Evolutionary conservation across 2,113 vertebrate genomes (phyloP), one percentile per base, ranked within the genome.

Genomic region (Myotis brandtii): DNA sequence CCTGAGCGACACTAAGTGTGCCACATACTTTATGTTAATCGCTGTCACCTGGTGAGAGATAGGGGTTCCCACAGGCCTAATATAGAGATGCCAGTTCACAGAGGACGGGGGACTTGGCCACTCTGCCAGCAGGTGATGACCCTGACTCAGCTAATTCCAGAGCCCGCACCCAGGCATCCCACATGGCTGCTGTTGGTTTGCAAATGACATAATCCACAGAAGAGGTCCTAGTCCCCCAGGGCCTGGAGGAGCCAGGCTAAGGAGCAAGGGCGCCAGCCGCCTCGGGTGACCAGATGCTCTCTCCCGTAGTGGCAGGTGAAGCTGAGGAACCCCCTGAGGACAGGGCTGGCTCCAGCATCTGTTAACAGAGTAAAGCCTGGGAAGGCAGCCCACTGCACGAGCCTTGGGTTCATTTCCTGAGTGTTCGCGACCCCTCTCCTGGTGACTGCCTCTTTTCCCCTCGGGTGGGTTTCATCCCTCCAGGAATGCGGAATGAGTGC

Each of bases 241-340:
- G 66, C 30, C 48, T 30, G 54, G 37, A n/a, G 67, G 18, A 67
- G 59, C 84, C 27, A 6, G 76, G 20, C 30, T 3, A 48, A 32
- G 54, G 34, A 14, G 13, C 1, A 5, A 10, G 30, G 40, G 27
- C 21, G 4, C 21, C 9, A 18, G 21, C 9, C 21, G 0, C 30
- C 12, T 20, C 52, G 52, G 25, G 12, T 17, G 46, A 13, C 7
- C 18, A 43, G 14, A 8, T 30, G 1, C 48, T 16, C 12, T 6
- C 34, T 25, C 37, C 21, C 0, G 0, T 9, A 4, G 72, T n/a
- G 14, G 6, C 0, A 20, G 30, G 16, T 4, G 4, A 16, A 12
- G n/a, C 16, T 18, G 8, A 27, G 84, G 83, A 6, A 20, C 32
- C 72, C 32, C 34, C 0, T 12, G 64, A 43, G 9, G 21, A 20